These are phyloP conservation scores for Meriones unguiculatus DNA, from an alignment of 2,113 vertebrate species.

Conservation along the genomic window DNA sequence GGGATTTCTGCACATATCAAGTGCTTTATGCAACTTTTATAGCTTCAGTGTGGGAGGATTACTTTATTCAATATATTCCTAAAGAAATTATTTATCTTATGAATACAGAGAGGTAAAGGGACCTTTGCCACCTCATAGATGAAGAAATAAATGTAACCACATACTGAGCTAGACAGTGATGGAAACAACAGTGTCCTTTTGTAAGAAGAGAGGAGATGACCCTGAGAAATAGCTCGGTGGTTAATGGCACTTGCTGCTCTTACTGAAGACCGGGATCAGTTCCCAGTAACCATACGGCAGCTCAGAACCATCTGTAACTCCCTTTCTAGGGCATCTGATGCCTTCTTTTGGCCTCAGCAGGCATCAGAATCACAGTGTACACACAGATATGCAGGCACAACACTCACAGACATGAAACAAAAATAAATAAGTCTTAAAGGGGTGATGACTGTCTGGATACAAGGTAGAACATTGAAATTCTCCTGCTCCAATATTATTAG, in stretches of 20 bases:
- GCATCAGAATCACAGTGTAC: neutral
- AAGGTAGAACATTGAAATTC: accelerated
- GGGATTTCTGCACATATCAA: too few species aligned
- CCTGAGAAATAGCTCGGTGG: neutral
- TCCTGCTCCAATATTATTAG: neutral
- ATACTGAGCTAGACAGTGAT: neutral
- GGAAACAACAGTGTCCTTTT: neutral
- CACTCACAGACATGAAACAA: neutral
- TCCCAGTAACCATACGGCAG: neutral
- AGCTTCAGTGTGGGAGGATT: neutral
- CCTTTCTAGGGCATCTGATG: neutral
- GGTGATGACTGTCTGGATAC: neutral
- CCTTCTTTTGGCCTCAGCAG: neutral
- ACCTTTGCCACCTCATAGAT: neutral
- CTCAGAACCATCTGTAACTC: neutral
- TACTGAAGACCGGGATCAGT: neutral
- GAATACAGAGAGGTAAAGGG: neutral
- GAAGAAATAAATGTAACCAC: neutral
- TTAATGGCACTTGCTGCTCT: neutral
- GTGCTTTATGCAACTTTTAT: neutral
- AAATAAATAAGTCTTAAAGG: neutral
- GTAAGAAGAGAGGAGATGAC: neutral
- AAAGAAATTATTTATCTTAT: neutral
- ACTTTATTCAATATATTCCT: neutral
- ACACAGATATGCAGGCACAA: neutral